These are phyloP conservation scores for Drosophila obscura DNA, from an alignment of 1,140 invertebrate genomes.

Conservation along the genomic window DNA sequence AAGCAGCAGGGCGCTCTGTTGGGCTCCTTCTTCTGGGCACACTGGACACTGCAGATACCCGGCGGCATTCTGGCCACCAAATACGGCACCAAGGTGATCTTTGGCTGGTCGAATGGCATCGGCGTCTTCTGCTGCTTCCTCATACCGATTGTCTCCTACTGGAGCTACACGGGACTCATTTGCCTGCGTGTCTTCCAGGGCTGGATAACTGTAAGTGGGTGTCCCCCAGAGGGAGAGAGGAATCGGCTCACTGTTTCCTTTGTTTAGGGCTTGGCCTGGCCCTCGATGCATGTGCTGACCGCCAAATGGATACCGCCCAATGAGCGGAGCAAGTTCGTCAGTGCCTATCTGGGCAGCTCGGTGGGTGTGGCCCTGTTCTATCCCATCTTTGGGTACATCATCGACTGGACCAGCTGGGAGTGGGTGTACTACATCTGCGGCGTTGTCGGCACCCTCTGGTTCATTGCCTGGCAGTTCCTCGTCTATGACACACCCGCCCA, in stretches of 20 bases:
- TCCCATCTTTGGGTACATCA: slow-evolving; percentile 88
- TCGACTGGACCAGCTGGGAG: slow-evolving; percentile 88
- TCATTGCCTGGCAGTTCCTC: slow-evolving; percentile 86
- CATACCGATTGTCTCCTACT: slow-evolving; percentile 87
- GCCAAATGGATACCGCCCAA: slow-evolving; percentile 93
- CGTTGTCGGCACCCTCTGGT: slow-evolving; percentile 88
- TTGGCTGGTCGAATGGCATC: slow-evolving; percentile 88
- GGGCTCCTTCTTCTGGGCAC: slow-evolving; percentile 90
- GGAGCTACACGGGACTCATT: slow-evolving; percentile 87
- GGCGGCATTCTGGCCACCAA: slow-evolving; percentile 89
- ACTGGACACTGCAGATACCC: slow-evolving; percentile 90
- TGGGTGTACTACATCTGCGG: slow-evolving; percentile 90
- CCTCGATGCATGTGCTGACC: slow-evolving; percentile 90
- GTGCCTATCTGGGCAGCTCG: slow-evolving; percentile 88
- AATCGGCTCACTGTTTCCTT: not conserved
- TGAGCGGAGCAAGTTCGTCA: slow-evolving; percentile 90
- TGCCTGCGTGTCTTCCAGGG: slow-evolving; percentile 89
- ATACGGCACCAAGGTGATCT: slow-evolving; percentile 89
- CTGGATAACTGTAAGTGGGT: slow-evolving; percentile 87
- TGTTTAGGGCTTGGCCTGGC: slow-evolving; percentile 91
- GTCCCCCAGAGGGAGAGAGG: too few relatives aligned
- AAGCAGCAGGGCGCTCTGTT: slow-evolving; percentile 88
- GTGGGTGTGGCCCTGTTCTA: slow-evolving; percentile 89
- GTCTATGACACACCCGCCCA: slow-evolving; percentile 88
- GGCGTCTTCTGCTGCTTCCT: slow-evolving; percentile 89